Base-by-base conservation (phyloP, 2,113 vertebrate genomes). In the Charadrius vociferus region DNA sequence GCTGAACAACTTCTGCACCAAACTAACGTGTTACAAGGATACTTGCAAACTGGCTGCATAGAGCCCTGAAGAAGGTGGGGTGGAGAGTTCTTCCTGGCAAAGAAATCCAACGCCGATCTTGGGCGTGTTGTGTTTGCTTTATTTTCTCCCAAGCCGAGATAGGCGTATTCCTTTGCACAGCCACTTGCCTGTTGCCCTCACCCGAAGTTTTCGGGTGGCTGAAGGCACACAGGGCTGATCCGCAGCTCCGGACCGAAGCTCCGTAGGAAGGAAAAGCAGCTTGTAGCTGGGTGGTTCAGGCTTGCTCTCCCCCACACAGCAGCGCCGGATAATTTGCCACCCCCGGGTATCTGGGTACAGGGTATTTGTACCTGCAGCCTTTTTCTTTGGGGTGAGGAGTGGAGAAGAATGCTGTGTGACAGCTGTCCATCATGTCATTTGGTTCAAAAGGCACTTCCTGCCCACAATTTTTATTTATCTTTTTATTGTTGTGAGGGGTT, bases 171-270 rank as follows among this genome's bases (percentile, higher is more conserved):
- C 66, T 92, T 88, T 72, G 62, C 45, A 22, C 39, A 82, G 20
- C 34, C 8, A 18, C 36, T 83, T 9, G 2, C n/a, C 65, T 13
- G 0, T 66, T 91, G 81, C 67, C 79, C 67, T 92, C 3, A 3
- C 10, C 27, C 7, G 41, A 45, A 56, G 34, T 45, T 68, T 80
- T 77, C 1, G 1, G 16, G 29, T 80, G 71, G 24, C 21, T 86
- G 72, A 86, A 50, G 3, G 4, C 20, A 52, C 2, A 0, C 34
- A 53, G 68, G 41, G 34, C 34, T 81, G 34, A 47, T 53, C 37
- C 0, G 1, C 2, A 4, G 23, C 41, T 61, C 13, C 0, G 0
- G 24, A 29, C 4, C 1, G 3, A 67, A 77, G 63, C 39, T 56
- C 55, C 4, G 1, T 6, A 49, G n/a, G 22, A 83, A 49, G 34